These are phyloP conservation scores for Rhabdophis nuchalis DNA, from an alignment of 2,797 vertebrate species.

Conservation along the genomic window DNA sequence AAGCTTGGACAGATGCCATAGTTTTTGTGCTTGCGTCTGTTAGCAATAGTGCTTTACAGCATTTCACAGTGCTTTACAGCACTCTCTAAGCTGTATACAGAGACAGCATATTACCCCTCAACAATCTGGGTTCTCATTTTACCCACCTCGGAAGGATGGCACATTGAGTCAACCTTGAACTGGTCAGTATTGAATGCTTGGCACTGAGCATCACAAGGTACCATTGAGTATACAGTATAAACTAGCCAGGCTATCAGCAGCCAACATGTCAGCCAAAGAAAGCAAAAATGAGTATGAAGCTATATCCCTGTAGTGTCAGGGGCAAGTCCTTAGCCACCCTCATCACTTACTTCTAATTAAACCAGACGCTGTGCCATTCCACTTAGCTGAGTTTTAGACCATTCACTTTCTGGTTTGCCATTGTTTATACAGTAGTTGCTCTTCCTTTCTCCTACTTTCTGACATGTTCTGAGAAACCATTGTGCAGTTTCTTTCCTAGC, in stretches of 20 bases:
- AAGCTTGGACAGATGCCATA: slow-evolving; percentile 42
- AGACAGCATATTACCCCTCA: neutral
- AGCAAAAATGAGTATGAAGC: slow-evolving; percentile 56
- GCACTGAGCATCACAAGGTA: slow-evolving; percentile 48
- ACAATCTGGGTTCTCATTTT: neutral
- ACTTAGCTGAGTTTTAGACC: slow-evolving; percentile 4
- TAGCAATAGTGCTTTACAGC: slow-evolving; percentile 15
- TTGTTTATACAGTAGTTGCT: neutral
- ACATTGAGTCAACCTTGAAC: neutral
- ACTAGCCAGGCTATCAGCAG: slow-evolving; percentile 36
- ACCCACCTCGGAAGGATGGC: neutral
- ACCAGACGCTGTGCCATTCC: slow-evolving; percentile 29
- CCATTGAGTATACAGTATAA: slow-evolving; percentile 47
- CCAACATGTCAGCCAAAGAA: slow-evolving; percentile 44
- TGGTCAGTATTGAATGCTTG: neutral
- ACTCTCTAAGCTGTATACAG: neutral
- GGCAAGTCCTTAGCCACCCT: slow-evolving; percentile 51
- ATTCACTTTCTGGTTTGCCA: slow-evolving; percentile 31
- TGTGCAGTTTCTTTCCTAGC: neutral
- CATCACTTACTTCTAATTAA: slow-evolving; percentile 49
- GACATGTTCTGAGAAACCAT: accelerated
- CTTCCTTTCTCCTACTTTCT: neutral
- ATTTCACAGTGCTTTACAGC: neutral
- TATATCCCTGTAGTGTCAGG: slow-evolving; percentile 45
- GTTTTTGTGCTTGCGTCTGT: slow-evolving; percentile 52